Base-by-base conservation (phyloP, 2,113 vertebrate genomes). In the Casuarius casuarius region DNA sequence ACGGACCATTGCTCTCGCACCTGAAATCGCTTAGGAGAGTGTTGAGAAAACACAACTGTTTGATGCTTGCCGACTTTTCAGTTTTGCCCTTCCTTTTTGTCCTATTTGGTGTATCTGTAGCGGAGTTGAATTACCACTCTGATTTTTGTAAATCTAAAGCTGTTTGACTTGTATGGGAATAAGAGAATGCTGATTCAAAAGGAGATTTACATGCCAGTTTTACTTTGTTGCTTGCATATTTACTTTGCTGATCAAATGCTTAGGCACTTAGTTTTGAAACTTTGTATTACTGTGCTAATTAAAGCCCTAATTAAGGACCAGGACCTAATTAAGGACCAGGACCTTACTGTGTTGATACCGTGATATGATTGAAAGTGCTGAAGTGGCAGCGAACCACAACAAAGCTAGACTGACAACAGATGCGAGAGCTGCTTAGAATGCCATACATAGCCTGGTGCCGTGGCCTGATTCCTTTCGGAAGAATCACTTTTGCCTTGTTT, bases 31-130 rank as follows among this genome's bases (percentile, higher is more conserved):
- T 51, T 7, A 12, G 42, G 49, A 10, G 14, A 23, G 19, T n/a
- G 81, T 35, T 25, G 38, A n/a, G 65, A 26, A 76, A 65, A 11
- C 19, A 61, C 23, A 68, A 21, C 40, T 58, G 3, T 7, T 66
- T 0, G 0, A 18, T 94, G 51, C 62, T 42, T 4, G 3, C 25
- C 4, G 2, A 26, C 61, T 11, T 3, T 1, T 29, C 21, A 67
- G 52, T 8, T 71, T 76, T 79, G 38, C 33, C 38, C 84, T 70
- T 42, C 19, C 23, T 44, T 71, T 61, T 58, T 48, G 22, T 56
- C 79, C 59, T 12, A 2, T 66, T 80, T 22, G 40, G 3, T 0
- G 3, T 46, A 51, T 20, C 29, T 85, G 68, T 58, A 61, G 61
- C 5, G 7, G 65, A 65, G 49, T 89, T 35, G 76, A 59, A 28